A percentile compares a stretch with the other conserved stretches of the same genome.
These are phyloP conservation scores for Hyposoter didymator DNA, from an alignment of 2,888 invertebrate genomes.

Conservation along the genomic window DNA sequence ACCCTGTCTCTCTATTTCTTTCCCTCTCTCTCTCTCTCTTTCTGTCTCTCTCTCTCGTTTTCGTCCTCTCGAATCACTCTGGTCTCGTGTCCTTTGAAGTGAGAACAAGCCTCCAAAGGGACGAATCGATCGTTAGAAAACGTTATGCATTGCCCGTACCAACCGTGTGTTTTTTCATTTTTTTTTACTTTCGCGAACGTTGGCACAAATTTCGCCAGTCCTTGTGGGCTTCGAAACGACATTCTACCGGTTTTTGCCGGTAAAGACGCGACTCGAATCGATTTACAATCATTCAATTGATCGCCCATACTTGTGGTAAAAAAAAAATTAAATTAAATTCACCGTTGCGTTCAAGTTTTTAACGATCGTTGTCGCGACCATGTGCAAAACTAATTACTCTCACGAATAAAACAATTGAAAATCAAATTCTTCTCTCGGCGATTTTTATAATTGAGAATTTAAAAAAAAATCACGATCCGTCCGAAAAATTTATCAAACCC, in stretches of 20 bases:
- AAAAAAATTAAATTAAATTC: neutral
- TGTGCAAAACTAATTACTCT: too few species aligned
- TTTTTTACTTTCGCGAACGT: neutral
- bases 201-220: neutral
- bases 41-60: constrained; percentile 14
- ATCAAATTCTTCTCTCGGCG: neutral
- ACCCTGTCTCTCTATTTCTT: constrained; percentile 1
- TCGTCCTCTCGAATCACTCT: constrained; percentile 7
- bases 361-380: neutral
- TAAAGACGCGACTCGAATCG: neutral
- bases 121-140: constrained; percentile 52
- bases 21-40: constrained; percentile 19
- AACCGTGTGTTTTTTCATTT: neutral
- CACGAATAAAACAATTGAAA: neutral
- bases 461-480: neutral
- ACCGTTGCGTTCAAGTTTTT: neutral
- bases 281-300: neutral
- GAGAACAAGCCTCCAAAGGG: constrained; percentile 33
- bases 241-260: neutral
- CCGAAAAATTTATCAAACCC: neutral
- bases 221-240: neutral
- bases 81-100: constrained; percentile 47
- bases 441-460: neutral
- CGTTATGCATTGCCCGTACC: constrained; percentile 51
- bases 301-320: neutral